Base-by-base conservation (phyloP, 2,113 vertebrate species). In the Ardeotis arabs region DNA sequence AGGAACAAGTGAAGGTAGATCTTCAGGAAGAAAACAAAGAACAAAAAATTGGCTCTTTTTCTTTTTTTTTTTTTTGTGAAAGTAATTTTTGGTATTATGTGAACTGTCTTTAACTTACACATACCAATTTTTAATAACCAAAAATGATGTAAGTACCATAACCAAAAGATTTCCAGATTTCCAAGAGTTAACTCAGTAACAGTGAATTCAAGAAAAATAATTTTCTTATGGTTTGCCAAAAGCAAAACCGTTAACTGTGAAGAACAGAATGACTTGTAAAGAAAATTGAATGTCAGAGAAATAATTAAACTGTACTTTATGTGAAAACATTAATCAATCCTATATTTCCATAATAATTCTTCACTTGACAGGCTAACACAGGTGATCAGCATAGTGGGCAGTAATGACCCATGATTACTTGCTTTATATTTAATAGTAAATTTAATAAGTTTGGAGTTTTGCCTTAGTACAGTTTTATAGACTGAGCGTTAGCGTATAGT, bases 381-480 rank as follows among this genome's bases (percentile, higher is more conserved):
- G 97, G 97, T 99, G 97, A 98, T 99, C 94, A 97, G 97, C 96
- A 82, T 97, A 98, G 96, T 97, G 97, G 97, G 96, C 97, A 98
- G 96, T 98, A 99, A 98, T 98, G 97, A 99, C 97, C 97, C 97
- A 95, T 98, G 97, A 98, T 99, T 98, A 98, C 98, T 99, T 98
- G 97, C 95, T 98, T 98, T 98, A 97, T 98, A 97, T 98, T 98
- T 98, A 98, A 98, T 97, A 97, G 97, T 98, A 98, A 98, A 98
- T 98, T 95, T 97, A 98, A 95, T 97, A 97, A 98, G 96, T 98
- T 97, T 98, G 97, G 96, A 98, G 95, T 90, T 97, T 97, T 98
- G 49, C 88, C 62, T 94, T 87, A 81, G 55, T 93, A 93, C 97
- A 95, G 90, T 97, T 92, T 97, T 97, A 97, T 86, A 95, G 87